phyloP scores from a whole-genome alignment of 2,113 vertebrate genomes.

The Ceyx cyanopectus region DNA sequence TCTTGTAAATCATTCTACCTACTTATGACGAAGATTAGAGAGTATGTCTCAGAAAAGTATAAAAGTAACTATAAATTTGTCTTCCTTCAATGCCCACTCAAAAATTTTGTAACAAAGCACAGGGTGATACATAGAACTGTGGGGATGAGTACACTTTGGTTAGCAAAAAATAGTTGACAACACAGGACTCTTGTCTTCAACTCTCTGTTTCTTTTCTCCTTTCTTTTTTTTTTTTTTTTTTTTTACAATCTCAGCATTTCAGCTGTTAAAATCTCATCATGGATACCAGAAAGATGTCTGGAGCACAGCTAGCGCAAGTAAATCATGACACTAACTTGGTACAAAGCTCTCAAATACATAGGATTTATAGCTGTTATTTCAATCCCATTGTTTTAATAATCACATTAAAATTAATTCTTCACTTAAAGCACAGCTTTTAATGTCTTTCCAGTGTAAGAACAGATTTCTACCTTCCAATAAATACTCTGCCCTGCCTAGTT shows the following conservation, averaged over 20 bases:
- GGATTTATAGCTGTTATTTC: neutral
- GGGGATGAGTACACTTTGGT: neutral
- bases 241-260: neutral
- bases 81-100: neutral
- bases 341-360: neutral
- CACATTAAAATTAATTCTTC: neutral
- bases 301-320: neutral
- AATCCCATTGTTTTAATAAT: neutral
- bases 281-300: neutral
- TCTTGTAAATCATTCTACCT: neutral
- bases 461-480: neutral
- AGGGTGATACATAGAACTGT: neutral
- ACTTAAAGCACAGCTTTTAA: neutral
- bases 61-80: neutral
- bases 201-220: neutral
- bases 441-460: accelerated
- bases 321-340: neutral
- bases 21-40: neutral
- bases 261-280: neutral
- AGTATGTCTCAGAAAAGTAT: neutral
- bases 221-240: neutral
- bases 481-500: neutral
- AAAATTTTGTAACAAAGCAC: neutral
- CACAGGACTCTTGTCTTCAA: neutral
- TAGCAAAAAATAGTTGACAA: neutral